Evolutionary conservation across 2,888 invertebrate species (phyloP), one percentile per base, ranked within the genome.

Genomic region (Cheilosia variabilis): DNA sequence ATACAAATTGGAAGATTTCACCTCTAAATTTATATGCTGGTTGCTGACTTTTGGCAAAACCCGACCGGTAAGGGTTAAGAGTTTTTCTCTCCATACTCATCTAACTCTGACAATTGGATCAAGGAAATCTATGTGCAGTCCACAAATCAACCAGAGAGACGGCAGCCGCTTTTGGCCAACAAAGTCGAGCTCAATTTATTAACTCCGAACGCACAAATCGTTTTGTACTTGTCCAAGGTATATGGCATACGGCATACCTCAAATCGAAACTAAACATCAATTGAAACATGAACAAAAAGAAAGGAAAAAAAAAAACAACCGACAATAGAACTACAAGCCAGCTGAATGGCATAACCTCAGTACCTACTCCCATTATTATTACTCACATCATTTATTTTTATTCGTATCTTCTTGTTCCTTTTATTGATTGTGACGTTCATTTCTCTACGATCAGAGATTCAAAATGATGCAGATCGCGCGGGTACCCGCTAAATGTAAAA

Each of bases 371-470:
- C 50, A 31, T 37, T 4, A 65, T 17, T 50, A 37, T 34, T 37
- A 52, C 13, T 53, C 22, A n/a, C 17, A 15, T 37, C 34, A n/a
- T 22, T 34, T 50, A 52, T 60, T 58, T 5, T 31, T 27, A 7
- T 37, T 60, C n/a, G 52, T 31, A 9, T 31, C 43, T 52, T 17
- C 4, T 27, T 62, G 52, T 2, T 17, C 13, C 17, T 37, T 43
- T 76, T 58, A 76, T 58, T 66, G 75, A 58, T 43, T 58, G 50
- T 66, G 41, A 66, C 58, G 47, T 58, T 52, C 41, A 58, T 37
- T 65, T 34, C 47, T 57, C 27, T 24, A 24, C 73, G 53, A 73
- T 63, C 62, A 62, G 52, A 63, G 52, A 22, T 60, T 52, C 34
- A n/a, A 73, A 75, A 75, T 47, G 47, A 75, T 47, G 55, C 52